These are phyloP conservation scores for Notocelia uddmanniana DNA, from an alignment of 2,888 invertebrate species.

Conservation along the genomic window DNA sequence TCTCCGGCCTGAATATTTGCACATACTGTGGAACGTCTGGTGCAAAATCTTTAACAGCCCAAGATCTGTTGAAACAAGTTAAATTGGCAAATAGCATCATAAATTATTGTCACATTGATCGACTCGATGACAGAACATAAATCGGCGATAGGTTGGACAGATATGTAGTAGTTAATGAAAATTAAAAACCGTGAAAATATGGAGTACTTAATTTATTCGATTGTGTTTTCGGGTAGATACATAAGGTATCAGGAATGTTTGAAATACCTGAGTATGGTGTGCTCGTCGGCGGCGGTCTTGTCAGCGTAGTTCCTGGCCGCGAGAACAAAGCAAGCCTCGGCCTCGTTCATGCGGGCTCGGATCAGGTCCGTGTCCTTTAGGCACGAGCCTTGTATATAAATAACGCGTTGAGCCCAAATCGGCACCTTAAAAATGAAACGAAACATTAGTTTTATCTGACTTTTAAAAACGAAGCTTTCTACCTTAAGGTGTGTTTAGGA, in stretches of 20 bases:
- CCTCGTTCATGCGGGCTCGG: constrained; percentile 98
- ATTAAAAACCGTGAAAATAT: too few relatives aligned
- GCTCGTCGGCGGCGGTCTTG: constrained; percentile 96
- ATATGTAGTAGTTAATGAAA: too few relatives aligned
- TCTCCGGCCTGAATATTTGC: constrained; percentile 99
- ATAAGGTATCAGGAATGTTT: too few relatives aligned
- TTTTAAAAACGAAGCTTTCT: background rate
- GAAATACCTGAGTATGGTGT: constrained; percentile 87
- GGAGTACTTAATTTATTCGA: too few relatives aligned
- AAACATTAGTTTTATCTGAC: constrained; percentile 1
- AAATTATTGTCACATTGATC: too few relatives aligned
- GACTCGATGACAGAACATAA: too few relatives aligned
- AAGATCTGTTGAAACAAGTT: constrained; percentile 88
- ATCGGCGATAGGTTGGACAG: too few relatives aligned
- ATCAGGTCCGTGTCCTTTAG: constrained; percentile 98
- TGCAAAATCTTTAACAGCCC: constrained; percentile 99
- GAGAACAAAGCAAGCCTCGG: constrained; percentile 98
- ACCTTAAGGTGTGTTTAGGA: background rate
- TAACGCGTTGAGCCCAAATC: constrained; percentile 98
- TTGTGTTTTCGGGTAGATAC: too few relatives aligned
- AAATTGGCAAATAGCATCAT: constrained; percentile 4
- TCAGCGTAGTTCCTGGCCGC: constrained; percentile 98
- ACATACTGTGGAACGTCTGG: constrained; percentile 98
- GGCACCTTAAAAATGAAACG: constrained; percentile 90
- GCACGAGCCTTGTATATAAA: constrained; percentile 98